phyloP scores from a whole-genome alignment of 2,797 vertebrate genomes.

The Alauda arvensis region DNA sequence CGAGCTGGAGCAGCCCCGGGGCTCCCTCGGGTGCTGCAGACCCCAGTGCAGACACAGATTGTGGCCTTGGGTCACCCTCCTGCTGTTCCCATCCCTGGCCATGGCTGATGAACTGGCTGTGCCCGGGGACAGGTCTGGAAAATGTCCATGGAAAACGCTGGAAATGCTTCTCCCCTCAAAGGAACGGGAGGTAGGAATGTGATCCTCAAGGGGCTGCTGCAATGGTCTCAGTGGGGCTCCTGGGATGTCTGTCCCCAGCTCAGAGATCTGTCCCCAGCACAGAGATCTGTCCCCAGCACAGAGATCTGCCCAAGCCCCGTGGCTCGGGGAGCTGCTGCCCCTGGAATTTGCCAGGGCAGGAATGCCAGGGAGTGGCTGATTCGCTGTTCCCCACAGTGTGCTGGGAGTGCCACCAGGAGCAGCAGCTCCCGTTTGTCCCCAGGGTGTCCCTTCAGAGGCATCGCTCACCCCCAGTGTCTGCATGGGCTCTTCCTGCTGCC shows the following conservation, averaged over 20 bases:
- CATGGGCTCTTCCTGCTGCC: neutral
- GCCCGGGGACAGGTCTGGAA: neutral
- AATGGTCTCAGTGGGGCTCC: neutral
- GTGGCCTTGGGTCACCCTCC: neutral
- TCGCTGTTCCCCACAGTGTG: fast-evolving
- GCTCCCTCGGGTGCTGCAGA: neutral
- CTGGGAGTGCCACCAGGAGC: neutral
- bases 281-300: neutral
- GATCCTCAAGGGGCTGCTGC: neutral
- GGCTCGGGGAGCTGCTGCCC: neutral
- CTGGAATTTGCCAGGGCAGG: neutral
- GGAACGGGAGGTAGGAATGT: neutral
- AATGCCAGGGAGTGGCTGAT: neutral
- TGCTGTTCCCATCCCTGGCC: neutral
- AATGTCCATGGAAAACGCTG: neutral
- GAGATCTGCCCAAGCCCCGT: neutral
- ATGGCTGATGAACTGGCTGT: neutral
- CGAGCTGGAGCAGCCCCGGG: neutral
- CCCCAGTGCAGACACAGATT: neutral
- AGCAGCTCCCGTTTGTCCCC: neutral
- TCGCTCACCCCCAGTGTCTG: fast-evolving
- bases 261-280: neutral
- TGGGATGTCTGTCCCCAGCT: neutral
- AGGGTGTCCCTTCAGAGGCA: neutral
- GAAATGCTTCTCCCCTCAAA: neutral